These are phyloP conservation scores for Greenwoodochromis staneri DNA, from an alignment of 2,113 vertebrate species.

Conservation along the genomic window DNA sequence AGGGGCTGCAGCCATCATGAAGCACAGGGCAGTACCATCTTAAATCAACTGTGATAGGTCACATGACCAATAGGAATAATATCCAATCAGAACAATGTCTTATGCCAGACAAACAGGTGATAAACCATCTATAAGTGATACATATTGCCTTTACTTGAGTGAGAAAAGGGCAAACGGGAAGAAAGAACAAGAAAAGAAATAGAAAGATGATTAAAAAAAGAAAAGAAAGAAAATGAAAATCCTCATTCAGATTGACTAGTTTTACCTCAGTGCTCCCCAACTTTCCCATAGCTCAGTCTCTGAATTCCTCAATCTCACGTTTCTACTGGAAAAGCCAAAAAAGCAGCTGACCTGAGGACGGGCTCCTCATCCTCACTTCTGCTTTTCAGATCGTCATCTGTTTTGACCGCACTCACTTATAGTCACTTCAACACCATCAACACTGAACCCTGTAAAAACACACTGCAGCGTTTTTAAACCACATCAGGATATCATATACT, in stretches of 20 bases:
- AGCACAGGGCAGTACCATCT: neutral
- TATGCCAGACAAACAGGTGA: neutral
- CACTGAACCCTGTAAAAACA: neutral
- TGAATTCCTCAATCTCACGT: accelerated
- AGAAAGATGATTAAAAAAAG: neutral
- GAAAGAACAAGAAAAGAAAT: neutral
- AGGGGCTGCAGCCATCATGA: neutral
- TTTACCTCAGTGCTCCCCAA: neutral
- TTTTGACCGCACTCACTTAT: accelerated
- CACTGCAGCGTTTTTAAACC: accelerated
- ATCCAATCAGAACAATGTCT: neutral
- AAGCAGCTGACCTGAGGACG: neutral
- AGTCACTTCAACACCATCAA: neutral
- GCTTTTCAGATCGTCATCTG: neutral
- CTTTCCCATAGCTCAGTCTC: neutral
- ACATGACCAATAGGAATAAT: neutral
- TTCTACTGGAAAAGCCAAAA: neutral
- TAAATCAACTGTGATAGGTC: neutral
- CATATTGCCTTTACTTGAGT: neutral
- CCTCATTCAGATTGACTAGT: neutral
- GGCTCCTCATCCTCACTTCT: neutral
- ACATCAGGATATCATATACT: neutral
- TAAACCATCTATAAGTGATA: neutral
- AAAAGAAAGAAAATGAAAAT: neutral
- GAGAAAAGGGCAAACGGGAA: accelerated